These are phyloP conservation scores for Dynastes hyllus DNA, from an alignment of 2,888 invertebrate species.

Conservation along the genomic window DNA sequence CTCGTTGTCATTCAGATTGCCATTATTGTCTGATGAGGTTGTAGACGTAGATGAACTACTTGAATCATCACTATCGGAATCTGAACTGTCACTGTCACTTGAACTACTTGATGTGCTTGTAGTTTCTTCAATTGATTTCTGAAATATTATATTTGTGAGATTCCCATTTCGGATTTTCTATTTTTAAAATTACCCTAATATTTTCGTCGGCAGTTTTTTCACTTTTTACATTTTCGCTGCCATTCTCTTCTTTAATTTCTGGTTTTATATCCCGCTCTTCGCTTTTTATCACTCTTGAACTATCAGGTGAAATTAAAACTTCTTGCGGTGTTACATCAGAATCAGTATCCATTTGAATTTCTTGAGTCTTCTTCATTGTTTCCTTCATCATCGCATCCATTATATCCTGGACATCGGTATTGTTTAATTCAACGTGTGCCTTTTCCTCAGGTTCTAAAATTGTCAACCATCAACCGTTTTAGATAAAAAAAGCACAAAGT, in stretches of 20 bases:
- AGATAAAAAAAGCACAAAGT: too few relatives aligned
- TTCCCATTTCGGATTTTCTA: background rate
- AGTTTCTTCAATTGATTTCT: conserved; percentile 62
- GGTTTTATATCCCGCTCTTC: conserved; percentile 34
- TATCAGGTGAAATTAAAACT: conserved; percentile 51
- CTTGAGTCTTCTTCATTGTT: conserved; percentile 68
- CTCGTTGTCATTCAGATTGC: conserved; percentile 66
- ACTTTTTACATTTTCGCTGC: conserved; percentile 69
- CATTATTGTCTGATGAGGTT: conserved; percentile 64
- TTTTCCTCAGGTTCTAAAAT: conserved; percentile 44
- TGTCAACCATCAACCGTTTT: too few relatives aligned
- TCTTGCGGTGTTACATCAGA: conserved; percentile 62
- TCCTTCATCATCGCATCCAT: conserved; percentile 72
- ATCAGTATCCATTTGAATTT: conserved; percentile 60
- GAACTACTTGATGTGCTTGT: conserved; percentile 74
- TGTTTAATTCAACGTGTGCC: conserved; percentile 47
- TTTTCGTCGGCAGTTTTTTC: conserved; percentile 56
- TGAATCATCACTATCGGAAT: conserved; percentile 74
- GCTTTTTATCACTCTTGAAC: conserved; percentile 47
- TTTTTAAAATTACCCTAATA: conserved; percentile 58
- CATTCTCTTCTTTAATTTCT: conserved; percentile 61
- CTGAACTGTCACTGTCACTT: conserved; percentile 71
- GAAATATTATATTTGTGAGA: conserved; percentile 34
- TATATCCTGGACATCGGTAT: conserved; percentile 68
- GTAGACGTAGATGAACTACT: conserved; percentile 68